Conservation (phyloP, 2,888 invertebrate genomes). For the Trachelus iudaicus region DNA sequence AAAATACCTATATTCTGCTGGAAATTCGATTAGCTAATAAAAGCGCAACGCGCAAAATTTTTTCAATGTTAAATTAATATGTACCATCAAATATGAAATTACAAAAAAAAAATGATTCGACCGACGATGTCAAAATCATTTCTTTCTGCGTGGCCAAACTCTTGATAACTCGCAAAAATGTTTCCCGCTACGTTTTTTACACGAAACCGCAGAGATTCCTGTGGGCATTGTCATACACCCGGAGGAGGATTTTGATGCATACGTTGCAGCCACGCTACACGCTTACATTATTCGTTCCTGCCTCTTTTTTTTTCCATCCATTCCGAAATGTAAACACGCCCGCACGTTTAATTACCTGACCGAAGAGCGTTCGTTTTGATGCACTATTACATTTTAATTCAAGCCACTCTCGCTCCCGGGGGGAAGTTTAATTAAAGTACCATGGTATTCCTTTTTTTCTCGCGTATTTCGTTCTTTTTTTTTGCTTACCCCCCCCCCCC, state of each 20-base stretch:
- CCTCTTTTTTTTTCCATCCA: neutral
- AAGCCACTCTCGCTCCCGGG: constrained; percentile 33
- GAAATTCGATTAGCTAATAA: neutral
- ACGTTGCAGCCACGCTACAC: neutral
- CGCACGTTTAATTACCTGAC: constrained; percentile 43
- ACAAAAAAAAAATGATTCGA: neutral
- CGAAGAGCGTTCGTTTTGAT: constrained; percentile 37
- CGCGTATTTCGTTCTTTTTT: constrained; percentile 21
- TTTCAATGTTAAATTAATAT: neutral
- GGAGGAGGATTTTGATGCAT: neutral
- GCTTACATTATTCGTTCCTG: neutral
- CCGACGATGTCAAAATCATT: neutral
- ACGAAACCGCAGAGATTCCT: neutral
- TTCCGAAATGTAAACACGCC: constrained; percentile 31
- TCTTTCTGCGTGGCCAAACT: neutral
- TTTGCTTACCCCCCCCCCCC: constrained; percentile 10
- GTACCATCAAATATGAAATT: neutral
- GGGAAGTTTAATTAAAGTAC: constrained; percentile 52
- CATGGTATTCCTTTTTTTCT: constrained; percentile 8
- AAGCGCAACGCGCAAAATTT: neutral
- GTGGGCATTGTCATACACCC: neutral
- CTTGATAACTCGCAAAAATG: neutral
- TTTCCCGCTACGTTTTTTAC: neutral
- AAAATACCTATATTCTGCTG: neutral
- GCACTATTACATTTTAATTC: constrained; percentile 49